phyloP scores from a whole-genome alignment of 1,140 invertebrate species.

The Cephus cinctus region DNA sequence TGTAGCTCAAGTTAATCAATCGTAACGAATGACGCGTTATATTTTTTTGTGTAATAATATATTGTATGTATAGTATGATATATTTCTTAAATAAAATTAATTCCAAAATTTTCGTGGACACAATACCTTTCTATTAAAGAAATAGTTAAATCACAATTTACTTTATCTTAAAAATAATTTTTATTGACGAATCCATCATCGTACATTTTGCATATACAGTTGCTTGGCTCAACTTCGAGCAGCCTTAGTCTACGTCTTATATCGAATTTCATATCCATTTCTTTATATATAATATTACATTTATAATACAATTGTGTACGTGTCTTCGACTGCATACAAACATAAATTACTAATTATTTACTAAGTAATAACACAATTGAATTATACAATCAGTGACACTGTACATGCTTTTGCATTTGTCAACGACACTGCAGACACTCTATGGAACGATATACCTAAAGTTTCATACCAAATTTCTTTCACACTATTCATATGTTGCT shows the following conservation, averaged over 20 bases:
- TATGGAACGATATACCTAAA: too few species aligned
- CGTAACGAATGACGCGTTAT: background rate
- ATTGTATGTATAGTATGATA: background rate
- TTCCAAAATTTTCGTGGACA: conserved; percentile 15
- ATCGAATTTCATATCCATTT: conserved; percentile 29
- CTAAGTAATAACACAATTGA: conserved; percentile 14
- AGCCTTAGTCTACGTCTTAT: conserved; percentile 33
- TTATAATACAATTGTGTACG: conserved; percentile 35
- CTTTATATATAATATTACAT: conserved; percentile 19
- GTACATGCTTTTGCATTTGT: conserved; percentile 17
- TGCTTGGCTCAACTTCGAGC: conserved; percentile 36
- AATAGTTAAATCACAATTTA: background rate
- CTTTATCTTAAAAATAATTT: conserved; percentile 56
- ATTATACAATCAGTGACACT: conserved; percentile 11
- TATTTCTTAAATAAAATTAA: conserved; percentile 10
- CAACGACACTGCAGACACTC: conserved; percentile 19
- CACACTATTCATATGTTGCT: too few species aligned
- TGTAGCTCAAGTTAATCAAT: background rate
- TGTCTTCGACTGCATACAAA: conserved; percentile 30
- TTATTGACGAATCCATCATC: conserved; percentile 51
- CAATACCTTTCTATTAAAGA: background rate
- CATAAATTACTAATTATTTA: conserved; percentile 24
- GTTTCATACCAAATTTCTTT: too few species aligned
- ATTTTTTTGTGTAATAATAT: conserved; percentile 3
- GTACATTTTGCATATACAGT: conserved; percentile 50